Percentiles rank a stretch among this genome's conserved stretches.
phyloP scores from a whole-genome alignment of 2,797 vertebrate species.

The Platyrinchus mystaceus region DNA sequence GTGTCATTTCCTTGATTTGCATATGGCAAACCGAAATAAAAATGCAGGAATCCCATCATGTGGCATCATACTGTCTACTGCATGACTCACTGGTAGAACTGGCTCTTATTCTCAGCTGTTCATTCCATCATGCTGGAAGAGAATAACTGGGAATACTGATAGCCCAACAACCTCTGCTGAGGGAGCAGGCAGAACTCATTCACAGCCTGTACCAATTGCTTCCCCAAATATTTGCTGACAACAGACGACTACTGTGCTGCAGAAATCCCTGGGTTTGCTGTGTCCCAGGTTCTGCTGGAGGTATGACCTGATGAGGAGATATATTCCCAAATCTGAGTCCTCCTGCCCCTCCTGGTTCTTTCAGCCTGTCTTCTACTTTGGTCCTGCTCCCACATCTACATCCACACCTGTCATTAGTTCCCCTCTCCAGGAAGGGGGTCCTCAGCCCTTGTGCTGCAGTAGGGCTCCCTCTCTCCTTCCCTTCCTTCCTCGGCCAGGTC shows the following conservation, averaged over 20 bases:
- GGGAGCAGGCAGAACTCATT: neutral
- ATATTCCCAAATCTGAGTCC: neutral
- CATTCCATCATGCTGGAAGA: constrained; percentile 2
- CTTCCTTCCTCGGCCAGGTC: neutral
- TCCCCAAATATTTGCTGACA: neutral
- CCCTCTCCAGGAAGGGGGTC: neutral
- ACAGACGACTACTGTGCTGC: neutral
- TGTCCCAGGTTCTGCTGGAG: neutral
- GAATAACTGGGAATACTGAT: neutral
- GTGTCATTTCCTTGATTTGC: constrained; percentile 15
- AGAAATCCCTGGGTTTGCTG: neutral
- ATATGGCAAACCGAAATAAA: constrained; percentile 12
- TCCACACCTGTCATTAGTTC: neutral
- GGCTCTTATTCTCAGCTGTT: neutral
- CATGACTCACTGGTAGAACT: neutral
- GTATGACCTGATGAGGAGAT: neutral
- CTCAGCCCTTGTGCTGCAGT: neutral
- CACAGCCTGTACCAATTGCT: neutral
- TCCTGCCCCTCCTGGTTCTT: neutral
- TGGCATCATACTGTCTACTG: neutral
- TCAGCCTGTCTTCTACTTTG: neutral
- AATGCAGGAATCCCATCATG: neutral
- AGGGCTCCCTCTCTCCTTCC: neutral
- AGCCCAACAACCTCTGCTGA: neutral
- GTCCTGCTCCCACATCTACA: neutral